These are phyloP conservation scores for Erythrocercus mccallii DNA, from an alignment of 2,113 vertebrate genomes.

Conservation along the genomic window DNA sequence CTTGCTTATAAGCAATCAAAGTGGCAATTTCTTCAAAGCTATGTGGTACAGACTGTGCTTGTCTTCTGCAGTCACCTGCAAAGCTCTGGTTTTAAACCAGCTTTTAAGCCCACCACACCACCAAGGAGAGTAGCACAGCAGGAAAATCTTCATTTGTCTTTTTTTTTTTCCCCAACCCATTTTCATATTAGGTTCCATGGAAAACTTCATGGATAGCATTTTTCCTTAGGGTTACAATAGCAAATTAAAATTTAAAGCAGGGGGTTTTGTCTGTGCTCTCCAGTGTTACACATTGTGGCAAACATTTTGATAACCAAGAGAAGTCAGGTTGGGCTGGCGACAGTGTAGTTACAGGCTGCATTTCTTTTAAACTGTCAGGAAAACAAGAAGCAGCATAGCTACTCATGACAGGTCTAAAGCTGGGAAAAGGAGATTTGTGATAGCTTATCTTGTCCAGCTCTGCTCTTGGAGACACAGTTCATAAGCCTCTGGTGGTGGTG, in stretches of 20 bases:
- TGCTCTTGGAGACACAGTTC: not conserved
- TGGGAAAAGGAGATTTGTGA: not conserved
- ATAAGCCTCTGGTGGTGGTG: not conserved
- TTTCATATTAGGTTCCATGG: not conserved
- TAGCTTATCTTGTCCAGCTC: not conserved
- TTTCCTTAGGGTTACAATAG: not conserved
- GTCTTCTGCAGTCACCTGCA: not conserved
- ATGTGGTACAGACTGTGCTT: not conserved
- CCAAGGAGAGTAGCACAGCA: not conserved
- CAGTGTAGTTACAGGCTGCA: not conserved
- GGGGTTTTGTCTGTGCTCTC: not conserved
- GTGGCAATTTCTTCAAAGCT: conserved; percentile 32
- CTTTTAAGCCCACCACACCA: not conserved
- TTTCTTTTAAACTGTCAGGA: not conserved
- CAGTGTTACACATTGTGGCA: not conserved
- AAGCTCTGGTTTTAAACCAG: not conserved
- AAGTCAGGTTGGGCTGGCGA: not conserved
- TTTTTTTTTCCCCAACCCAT: not conserved
- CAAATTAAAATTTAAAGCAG: not conserved
- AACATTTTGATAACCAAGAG: not conserved
- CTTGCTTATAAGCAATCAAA: conserved; percentile 32
- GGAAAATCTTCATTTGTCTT: not conserved
- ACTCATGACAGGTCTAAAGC: not conserved
- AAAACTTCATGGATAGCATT: not conserved
- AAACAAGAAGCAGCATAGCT: not conserved